Base-by-base conservation (phyloP, 2,113 vertebrate species). In the Seriola aureovittata region DNA sequence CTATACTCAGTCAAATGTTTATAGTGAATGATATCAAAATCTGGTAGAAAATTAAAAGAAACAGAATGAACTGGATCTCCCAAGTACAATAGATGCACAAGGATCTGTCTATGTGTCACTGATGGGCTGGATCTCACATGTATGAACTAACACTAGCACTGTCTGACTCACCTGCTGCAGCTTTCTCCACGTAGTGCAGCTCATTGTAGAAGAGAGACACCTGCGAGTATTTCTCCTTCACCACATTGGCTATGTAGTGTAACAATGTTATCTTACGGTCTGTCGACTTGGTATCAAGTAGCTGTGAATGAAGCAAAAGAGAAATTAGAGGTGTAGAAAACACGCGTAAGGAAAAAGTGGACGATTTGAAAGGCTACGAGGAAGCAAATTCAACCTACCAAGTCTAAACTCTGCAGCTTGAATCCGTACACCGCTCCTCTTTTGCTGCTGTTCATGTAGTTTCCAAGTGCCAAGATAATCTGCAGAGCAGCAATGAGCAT, bases 401-500 rank as follows among this genome's bases (percentile, higher is more conserved):
- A 87, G 93, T 99, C 98, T 89, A 99, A 96, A 90, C 98, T 99
- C 87, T 99, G 98, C 44, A 99, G 96, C 81, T 99, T 99, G 86
- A 99, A 99, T n/a, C 98, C 98, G 19, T 99, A 99, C 38, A 99
- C 98, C 0, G 98, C 98, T 89, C 98, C 98, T 88, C 98, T 94
- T 81, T 99, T 99, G 91, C 98, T 99, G 96, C 98, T 99, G 93
- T 99, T 99, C 98, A 99, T 99, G 91, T 99, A 99, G 94, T 99
- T 99, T 52, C 98, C 98, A 4, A 99, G 97, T 2, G 98, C 98
- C 95, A 99, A 89, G 81, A 99, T 99, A 80, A 99, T 99, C 98
- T 99, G 91, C 14, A 46, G 13, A 38, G 71, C 12, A 75, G 48
- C 46, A 38, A 4, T 3, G 11, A 63, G 25, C 13, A 63, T 25